Conservation (phyloP, 2,888 invertebrate genomes). For the Pristionchus fissidentatus region DNA sequence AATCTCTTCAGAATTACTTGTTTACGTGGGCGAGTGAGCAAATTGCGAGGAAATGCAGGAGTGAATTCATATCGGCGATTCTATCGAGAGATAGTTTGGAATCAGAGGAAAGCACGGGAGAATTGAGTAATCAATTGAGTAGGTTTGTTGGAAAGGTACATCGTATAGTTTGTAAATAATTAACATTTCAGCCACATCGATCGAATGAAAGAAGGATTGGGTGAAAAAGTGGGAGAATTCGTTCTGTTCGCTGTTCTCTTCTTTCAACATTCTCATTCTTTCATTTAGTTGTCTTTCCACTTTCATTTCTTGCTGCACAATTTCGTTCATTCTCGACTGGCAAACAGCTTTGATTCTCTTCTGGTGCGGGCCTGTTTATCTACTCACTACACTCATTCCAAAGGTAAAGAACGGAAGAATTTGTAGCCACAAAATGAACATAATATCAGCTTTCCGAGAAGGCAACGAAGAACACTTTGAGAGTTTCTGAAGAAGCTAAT, state of each 20-base stretch:
- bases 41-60: background rate
- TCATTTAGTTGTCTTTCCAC: background rate
- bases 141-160: background rate
- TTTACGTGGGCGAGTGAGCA: conserved; percentile 28
- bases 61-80: background rate
- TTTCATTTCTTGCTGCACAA: background rate
- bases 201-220: conserved; percentile 23
- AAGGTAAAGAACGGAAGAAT: background rate
- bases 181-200: conserved; percentile 25
- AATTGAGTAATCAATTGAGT: conserved; percentile 42
- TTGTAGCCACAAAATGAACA: background rate
- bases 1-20: background rate
- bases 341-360: conserved; percentile 7
- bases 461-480: background rate
- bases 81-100: background rate
- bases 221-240: conserved; percentile 13
- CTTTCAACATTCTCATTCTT: background rate
- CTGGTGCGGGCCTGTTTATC: conserved; percentile 26
- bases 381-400: background rate
- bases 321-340: conserved; percentile 15
- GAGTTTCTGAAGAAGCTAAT: conserved; percentile 16
- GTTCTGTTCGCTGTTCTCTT: background rate
- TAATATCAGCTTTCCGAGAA: background rate
- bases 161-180: background rate
- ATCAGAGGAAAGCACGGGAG: conserved; percentile 7